Conservation (phyloP, 2,797 vertebrate species). For the Eptatretus atami region DNA sequence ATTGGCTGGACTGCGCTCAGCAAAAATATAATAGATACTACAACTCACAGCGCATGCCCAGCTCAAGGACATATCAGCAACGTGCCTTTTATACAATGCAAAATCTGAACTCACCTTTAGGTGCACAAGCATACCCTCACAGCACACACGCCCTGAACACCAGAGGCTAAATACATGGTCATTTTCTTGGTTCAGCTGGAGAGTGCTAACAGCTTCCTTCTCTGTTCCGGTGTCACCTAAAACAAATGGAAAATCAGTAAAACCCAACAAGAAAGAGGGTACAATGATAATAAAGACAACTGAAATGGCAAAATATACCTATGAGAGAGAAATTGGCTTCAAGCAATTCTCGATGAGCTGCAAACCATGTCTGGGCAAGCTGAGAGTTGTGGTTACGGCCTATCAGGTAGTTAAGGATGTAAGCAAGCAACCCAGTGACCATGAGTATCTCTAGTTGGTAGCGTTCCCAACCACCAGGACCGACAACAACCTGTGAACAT, state of each 20-base stretch:
- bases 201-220: background rate
- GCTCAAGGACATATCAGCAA: background rate
- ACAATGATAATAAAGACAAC: background rate
- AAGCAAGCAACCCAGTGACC: background rate
- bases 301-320: slow-evolving; percentile 4
- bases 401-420: slow-evolving; percentile 5
- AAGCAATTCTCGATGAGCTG: background rate
- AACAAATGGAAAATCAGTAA: background rate
- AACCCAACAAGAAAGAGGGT: background rate
- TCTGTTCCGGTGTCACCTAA: slow-evolving; percentile 3
- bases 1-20: too few species aligned
- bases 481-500: background rate
- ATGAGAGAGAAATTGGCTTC: background rate
- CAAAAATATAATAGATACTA: too few species aligned
- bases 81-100: background rate
- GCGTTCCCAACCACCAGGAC: background rate
- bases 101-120: background rate
- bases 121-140: background rate
- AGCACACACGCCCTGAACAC: slow-evolving; percentile 1
- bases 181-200: background rate
- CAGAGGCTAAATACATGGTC: slow-evolving; percentile 3
- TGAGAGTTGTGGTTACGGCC: background rate
- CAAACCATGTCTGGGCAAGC: slow-evolving; percentile 2
- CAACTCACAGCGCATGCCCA: background rate
- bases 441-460: slow-evolving; percentile 5